Percentiles rank a stretch among this genome's conserved stretches.
phyloP scores from a whole-genome alignment of 2,113 vertebrate species.

The Elaphurus davidianus region DNA sequence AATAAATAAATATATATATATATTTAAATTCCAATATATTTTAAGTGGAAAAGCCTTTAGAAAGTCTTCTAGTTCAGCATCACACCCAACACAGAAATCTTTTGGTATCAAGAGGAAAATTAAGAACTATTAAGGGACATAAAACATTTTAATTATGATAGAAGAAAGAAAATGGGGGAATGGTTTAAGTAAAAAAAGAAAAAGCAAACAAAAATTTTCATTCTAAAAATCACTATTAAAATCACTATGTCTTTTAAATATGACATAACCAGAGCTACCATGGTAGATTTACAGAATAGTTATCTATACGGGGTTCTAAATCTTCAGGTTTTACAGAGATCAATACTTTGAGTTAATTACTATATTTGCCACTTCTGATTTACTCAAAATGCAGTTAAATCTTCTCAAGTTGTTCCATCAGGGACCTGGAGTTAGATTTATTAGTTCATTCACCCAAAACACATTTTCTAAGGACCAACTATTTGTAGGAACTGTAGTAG shows the following conservation, averaged over 20 bases:
- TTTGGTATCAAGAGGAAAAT: not conserved
- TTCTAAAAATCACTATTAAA: not conserved
- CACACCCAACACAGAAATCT: not conserved
- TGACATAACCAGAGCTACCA: not conserved
- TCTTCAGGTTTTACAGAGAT: not conserved
- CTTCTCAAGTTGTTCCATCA: not conserved
- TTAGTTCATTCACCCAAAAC: not conserved
- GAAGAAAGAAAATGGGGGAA: not conserved
- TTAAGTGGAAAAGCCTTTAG: not conserved
- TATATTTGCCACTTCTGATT: not conserved
- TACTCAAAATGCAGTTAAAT: not conserved
- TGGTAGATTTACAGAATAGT: not conserved
- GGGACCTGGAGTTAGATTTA: not conserved
- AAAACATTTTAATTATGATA: conserved; percentile 15
- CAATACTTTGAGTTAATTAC: not conserved
- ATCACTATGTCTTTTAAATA: not conserved
- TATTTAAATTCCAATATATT: not conserved
- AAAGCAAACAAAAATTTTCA: not conserved
- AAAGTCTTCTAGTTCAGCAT: not conserved
- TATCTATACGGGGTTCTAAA: not conserved
- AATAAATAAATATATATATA: not conserved
- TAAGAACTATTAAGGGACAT: conserved; percentile 22
- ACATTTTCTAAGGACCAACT: not conserved
- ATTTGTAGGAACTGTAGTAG: not conserved
- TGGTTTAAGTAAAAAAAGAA: not conserved